These are phyloP conservation scores for Sylvicapra grimmia DNA, from an alignment of 2,113 vertebrate genomes.

Conservation along the genomic window DNA sequence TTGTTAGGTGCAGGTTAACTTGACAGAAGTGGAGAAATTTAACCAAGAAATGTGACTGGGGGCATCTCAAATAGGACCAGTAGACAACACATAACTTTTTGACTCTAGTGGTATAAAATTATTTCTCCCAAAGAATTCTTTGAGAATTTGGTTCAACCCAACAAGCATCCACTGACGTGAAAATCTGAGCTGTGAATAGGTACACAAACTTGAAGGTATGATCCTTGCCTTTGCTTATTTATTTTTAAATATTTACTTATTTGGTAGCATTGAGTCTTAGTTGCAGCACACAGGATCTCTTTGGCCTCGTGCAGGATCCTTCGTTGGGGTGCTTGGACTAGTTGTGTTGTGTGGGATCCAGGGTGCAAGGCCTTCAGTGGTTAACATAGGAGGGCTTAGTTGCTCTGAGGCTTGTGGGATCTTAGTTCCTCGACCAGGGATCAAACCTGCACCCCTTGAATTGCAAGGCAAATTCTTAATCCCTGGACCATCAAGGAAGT, in stretches of 20 bases:
- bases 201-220: background rate
- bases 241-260: background rate
- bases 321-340: background rate
- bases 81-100: background rate
- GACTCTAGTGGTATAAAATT: background rate
- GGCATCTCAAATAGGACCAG: background rate
- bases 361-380: background rate
- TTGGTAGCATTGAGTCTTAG: background rate
- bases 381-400: background rate
- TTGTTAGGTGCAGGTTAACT: background rate
- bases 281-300: background rate
- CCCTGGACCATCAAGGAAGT: background rate
- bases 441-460: background rate
- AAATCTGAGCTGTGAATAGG: background rate
- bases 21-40: background rate
- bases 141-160: background rate
- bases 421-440: background rate
- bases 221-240: background rate
- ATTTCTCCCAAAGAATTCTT: background rate
- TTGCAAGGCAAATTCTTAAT: background rate
- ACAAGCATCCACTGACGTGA: background rate
- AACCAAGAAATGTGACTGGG: background rate
- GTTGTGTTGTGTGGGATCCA: background rate
- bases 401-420: background rate
- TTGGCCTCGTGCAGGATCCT: background rate